A percentile compares a stretch with the other conserved stretches of the same genome.
Conservation (phyloP, 2,888 invertebrate species). For the Drosophila eohydei region DNA sequence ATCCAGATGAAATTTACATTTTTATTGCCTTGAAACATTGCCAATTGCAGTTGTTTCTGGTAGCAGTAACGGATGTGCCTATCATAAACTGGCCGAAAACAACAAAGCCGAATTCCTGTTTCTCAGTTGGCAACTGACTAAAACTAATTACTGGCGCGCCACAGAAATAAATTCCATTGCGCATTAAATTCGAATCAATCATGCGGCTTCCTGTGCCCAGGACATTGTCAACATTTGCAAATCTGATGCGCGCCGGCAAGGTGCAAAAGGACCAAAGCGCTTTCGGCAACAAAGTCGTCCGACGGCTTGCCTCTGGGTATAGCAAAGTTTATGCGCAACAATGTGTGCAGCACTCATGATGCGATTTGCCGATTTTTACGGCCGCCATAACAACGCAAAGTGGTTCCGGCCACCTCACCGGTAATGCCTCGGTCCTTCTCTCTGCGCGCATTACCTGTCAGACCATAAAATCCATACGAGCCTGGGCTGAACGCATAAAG, state of each 20-base stretch:
- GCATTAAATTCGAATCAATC: slow-evolving; percentile 77
- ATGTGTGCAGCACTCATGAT: slow-evolving; percentile 48
- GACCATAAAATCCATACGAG: slow-evolving; percentile 58
- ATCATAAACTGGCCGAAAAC: slow-evolving; percentile 60
- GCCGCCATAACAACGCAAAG: slow-evolving; percentile 55
- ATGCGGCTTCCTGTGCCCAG: slow-evolving; percentile 43
- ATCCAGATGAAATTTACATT: slow-evolving; percentile 16
- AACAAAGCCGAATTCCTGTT: slow-evolving; percentile 13
- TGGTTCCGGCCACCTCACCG: slow-evolving; percentile 15
- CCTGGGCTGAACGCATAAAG: slow-evolving; percentile 53
- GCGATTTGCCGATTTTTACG: slow-evolving; percentile 69
- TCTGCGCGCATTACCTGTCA: slow-evolving; percentile 18
- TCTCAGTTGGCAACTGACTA: slow-evolving; percentile 59
- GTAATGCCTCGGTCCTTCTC: neutral
- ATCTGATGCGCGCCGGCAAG: slow-evolving; percentile 24
- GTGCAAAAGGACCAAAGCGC: slow-evolving; percentile 19
- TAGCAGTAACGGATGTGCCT: slow-evolving; percentile 59
- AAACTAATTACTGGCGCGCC: slow-evolving; percentile 65
- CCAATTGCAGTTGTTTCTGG: slow-evolving; percentile 46
- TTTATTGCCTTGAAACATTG: slow-evolving; percentile 52
- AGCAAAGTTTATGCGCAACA: slow-evolving; percentile 51
- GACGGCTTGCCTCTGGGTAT: neutral
- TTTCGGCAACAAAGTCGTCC: slow-evolving; percentile 47
- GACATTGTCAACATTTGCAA: slow-evolving; percentile 50
- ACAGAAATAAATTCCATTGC: slow-evolving; percentile 42